Conservation (phyloP, 1,140 invertebrate species). For the Helicorthomorpha holstii region DNA sequence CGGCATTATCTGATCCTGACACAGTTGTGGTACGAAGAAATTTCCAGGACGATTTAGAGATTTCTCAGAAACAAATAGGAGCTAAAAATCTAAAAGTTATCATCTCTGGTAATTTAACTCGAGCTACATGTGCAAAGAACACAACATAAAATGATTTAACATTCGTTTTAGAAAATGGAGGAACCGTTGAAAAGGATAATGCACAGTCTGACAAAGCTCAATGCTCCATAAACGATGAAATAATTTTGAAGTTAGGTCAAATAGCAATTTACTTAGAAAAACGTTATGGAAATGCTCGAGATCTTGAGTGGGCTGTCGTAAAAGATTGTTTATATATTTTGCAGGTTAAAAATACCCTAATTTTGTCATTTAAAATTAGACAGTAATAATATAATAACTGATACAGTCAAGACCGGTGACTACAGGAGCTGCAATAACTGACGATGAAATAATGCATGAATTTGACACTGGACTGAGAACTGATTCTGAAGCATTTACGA, state of each 20-base stretch:
- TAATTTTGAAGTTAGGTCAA: not conserved
- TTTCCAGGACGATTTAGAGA: conserved; percentile 27
- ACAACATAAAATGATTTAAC: not conserved
- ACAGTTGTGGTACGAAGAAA: conserved; percentile 38
- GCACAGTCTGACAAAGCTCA: not conserved
- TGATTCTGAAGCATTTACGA: not conserved
- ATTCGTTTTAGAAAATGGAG: not conserved
- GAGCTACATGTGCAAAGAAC: not conserved
- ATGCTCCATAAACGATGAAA: not conserved
- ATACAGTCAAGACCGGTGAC: not conserved
- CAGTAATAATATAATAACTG: not conserved
- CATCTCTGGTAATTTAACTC: not conserved
- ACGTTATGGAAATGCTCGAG: not conserved
- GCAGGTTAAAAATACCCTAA: not conserved
- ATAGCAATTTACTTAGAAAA: not conserved
- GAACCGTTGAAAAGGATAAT: not conserved
- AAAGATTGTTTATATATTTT: not conserved
- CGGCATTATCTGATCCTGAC: conserved; percentile 52
- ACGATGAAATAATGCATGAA: not conserved
- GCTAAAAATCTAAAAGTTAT: conserved; percentile 26
- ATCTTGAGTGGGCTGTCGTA: not conserved
- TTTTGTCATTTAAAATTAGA: not conserved
- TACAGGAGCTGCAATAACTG: not conserved
- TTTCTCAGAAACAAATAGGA: conserved; percentile 33
- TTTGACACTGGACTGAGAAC: not conserved